Base-by-base conservation (phyloP, 2,888 invertebrate species). In the Rotaria macrura region DNA sequence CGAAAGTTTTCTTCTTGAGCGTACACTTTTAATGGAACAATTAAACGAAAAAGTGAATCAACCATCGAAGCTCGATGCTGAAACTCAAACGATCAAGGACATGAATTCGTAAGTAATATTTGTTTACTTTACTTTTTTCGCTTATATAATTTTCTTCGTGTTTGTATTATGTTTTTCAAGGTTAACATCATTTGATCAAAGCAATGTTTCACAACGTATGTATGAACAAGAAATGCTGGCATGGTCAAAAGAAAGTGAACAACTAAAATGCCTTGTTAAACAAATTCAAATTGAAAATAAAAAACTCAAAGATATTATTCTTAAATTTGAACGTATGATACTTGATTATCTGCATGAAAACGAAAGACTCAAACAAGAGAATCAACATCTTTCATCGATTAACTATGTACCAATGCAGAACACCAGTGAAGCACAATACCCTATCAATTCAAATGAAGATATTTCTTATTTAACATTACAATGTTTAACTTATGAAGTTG, bases 281-380 rank as follows among this genome's bases (percentile, higher is more conserved):
- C 79, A 79, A 43, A 79, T 79, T 12, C 79, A 79, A 79, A 43
- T 43, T 79, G 79, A 79, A 43, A 79, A 79, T 40, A 79, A 79
- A n/a, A 79, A 79, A 43, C 25, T 79, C 10, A 79, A 79, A 79
- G 79, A 34, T 43, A 43, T 79, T n/a, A 43, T 43, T n/a, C 20
- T 43, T 2, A 79, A 79, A 79, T 79, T 79, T 43, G 79, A 79
- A 79, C 23, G 23, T 25, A 79, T 79, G 79, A 38, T 43, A 12
- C 43, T 43, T 43, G 79, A 79, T 43, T 79, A 79, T 79, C 3
- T 43, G 20, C 79, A 79, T 79, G 79, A 79, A 79, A 79, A 79
- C n/a, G 79, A 79, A 43, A 9, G 43, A 43, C 17, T 79, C 5
- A 79, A 79, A 79, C 79, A 43, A 43, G 79, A 79, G n/a, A 79